Percentiles rank a stretch among this genome's conserved stretches.
phyloP scores from a whole-genome alignment of 2,113 vertebrate genomes.

The Nematolebias whitei region DNA sequence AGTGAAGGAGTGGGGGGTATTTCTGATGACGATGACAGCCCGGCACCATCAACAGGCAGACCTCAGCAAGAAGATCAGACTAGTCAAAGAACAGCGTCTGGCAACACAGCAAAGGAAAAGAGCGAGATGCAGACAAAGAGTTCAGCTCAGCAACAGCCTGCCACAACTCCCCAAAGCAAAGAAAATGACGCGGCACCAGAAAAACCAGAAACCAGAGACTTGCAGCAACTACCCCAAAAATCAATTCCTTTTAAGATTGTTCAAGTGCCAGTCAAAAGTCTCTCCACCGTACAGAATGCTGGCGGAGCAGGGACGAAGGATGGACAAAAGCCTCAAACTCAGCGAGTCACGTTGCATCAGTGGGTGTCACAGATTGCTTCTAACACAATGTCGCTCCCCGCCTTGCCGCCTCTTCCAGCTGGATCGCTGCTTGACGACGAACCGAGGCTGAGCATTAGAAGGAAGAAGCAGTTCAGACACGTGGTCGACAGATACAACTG shows the following conservation, averaged over 20 bases:
- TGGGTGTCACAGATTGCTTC: conserved; percentile 76
- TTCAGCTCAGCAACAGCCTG: background rate
- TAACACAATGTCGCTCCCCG: conserved; percentile 69
- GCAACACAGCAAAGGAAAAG: conserved; percentile 23
- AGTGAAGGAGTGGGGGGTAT: conserved; percentile 46
- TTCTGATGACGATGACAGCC: conserved; percentile 48
- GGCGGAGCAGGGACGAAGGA: conserved; percentile 31
- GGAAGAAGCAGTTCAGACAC: conserved; percentile 62
- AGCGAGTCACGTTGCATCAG: conserved; percentile 72
- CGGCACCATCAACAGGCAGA: background rate
- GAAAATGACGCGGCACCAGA: conserved; percentile 17
- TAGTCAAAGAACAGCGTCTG: background rate
- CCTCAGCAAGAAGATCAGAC: background rate
- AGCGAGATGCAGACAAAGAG: conserved; percentile 17
- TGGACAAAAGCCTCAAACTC: conserved; percentile 56
- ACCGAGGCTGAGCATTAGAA: conserved; percentile 46
- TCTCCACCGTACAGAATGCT: conserved; percentile 16
- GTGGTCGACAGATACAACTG: conserved; percentile 59
- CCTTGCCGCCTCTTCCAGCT: conserved; percentile 66
- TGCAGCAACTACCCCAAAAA: conserved; percentile 38
- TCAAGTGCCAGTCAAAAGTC: conserved; percentile 36
- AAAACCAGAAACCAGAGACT: conserved; percentile 29
- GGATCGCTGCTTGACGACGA: conserved; percentile 25
- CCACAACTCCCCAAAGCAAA: background rate
- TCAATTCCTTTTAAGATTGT: conserved; percentile 62